phyloP scores from a whole-genome alignment of 1,140 invertebrate species.

The Rhyzopertha dominica region DNA sequence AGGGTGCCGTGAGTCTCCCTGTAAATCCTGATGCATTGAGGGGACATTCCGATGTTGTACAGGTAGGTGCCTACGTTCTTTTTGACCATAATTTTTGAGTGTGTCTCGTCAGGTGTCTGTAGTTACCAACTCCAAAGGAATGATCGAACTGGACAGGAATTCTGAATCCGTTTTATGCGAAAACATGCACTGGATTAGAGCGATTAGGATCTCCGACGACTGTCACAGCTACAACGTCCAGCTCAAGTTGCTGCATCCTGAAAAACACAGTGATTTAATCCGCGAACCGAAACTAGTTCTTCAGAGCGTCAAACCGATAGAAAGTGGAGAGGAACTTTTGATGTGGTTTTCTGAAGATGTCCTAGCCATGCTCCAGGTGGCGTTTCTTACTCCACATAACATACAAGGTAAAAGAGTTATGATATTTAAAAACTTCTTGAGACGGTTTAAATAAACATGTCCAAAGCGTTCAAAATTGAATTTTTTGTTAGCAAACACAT shows the following conservation, averaged over 20 bases:
- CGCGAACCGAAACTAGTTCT: conserved; percentile 42
- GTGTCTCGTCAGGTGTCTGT: conserved; percentile 35
- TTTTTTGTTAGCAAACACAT: too few relatives aligned
- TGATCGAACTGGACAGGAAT: conserved; percentile 31
- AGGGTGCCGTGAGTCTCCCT: conserved; percentile 32
- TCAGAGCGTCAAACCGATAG: conserved; percentile 49
- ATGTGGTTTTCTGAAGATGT: conserved; percentile 81
- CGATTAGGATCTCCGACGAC: conserved; percentile 57
- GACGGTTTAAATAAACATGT: too few relatives aligned
- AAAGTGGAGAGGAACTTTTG: conserved; percentile 56
- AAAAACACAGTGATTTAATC: too few relatives aligned
- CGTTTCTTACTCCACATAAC: conserved; percentile 73
- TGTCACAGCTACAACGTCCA: conserved; percentile 63
- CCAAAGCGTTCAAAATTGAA: too few relatives aligned
- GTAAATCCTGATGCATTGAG: conserved; percentile 33
- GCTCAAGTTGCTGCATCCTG: conserved; percentile 42
- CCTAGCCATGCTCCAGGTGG: conserved; percentile 65
- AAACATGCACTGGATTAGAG: conserved; percentile 38
- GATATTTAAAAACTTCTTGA: too few relatives aligned
- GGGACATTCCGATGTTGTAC: conserved; percentile 35
- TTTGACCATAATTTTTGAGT: too few relatives aligned
- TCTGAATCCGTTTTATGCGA: conserved; percentile 31
- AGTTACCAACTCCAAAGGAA: conserved; percentile 25
- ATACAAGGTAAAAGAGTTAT: conserved; percentile 77
- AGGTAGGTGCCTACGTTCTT: conserved; percentile 35